Evolutionary conservation across 1,140 invertebrate species (phyloP).

Genomic region (Holcopasites calliopsidis): DNA sequence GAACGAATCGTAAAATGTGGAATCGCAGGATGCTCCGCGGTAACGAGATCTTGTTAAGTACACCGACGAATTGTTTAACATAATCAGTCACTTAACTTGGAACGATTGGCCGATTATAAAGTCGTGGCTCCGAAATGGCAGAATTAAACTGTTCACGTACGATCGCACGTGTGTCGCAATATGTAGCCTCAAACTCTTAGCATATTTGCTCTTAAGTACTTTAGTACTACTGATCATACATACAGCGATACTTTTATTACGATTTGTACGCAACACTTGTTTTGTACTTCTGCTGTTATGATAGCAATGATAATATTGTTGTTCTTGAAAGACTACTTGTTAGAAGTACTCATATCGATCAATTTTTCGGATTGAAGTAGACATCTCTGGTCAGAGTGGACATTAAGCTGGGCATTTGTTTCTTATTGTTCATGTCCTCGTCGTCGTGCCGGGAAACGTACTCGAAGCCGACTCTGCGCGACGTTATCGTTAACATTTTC

Average conservation of each 20-base stretch:
- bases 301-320: neutral
- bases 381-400: conserved; percentile 85
- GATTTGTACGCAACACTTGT: too few species aligned
- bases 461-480: conserved; percentile 83
- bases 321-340: neutral
- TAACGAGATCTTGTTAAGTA: too few species aligned
- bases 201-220: too few species aligned
- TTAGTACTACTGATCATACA: too few species aligned
- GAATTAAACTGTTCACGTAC: neutral
- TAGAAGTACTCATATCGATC: neutral
- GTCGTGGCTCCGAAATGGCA: neutral
- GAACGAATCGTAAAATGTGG: too few species aligned
- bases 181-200: neutral
- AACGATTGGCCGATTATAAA: neutral
- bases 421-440: conserved; percentile 81
- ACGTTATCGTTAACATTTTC: conserved; percentile 84
- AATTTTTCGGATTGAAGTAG: conserved; percentile 66
- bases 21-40: neutral
- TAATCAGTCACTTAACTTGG: neutral
- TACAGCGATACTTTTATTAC: too few species aligned
- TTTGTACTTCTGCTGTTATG: too few species aligned
- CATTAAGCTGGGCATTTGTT: conserved; percentile 85
- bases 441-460: conserved; percentile 80
- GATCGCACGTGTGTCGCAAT: neutral
- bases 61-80: neutral